Base-by-base conservation (phyloP, 92 coral and sea anemone genomes). In the Desmophyllum pertusum region DNA sequence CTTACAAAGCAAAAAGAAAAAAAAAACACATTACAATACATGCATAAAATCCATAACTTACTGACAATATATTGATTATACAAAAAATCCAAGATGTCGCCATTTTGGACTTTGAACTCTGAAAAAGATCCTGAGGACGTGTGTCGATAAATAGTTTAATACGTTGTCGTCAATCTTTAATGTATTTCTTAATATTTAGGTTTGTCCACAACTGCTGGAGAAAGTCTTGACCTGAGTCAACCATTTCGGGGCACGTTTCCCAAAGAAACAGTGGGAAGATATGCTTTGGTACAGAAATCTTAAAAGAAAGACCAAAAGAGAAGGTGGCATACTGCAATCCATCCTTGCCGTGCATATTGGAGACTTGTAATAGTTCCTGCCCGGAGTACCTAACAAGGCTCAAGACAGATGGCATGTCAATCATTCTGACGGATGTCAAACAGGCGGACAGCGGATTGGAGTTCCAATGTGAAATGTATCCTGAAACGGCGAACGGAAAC, bases 301-400 rank as follows among this genome's bases (percentile, higher is more conserved):
- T 10, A 35, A 39, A 43, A 8, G 38, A 37, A 27, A 76, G 84
- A 5, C 8, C 14, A 25, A 37, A 50, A 37, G 17, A 5, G 35
- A 23, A 11, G 30, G 13, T 80, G 0, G 84, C 29, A 11, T 67
- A 37, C 52, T 80, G 84, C 38, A 68, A 42, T 39, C 25, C 46
- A 15, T 19, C 43, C 11, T 35, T 21, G 2, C 8, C 48, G 0
- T 68, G 68, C 17, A 0, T 21, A n/a, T 30, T 37, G 27, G 31
- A 3, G 6, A 10, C 18, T 11, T 80, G 66, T 63, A 70, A 7
- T 19, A 50, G 39, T 0, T 48, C 51, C 37, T 69, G 84, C 19
- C 84, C 76, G 10, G 70, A 61, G 33, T 78, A 31, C 40, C 18
- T 61, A 17, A 15, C 51, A 27, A 80, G 84, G 30, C 46, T 80